Percentiles rank a stretch among this genome's conserved stretches.
Conservation (phyloP, 53 echinoderm and acorn worm species). For the Echinometra lucunter region DNA sequence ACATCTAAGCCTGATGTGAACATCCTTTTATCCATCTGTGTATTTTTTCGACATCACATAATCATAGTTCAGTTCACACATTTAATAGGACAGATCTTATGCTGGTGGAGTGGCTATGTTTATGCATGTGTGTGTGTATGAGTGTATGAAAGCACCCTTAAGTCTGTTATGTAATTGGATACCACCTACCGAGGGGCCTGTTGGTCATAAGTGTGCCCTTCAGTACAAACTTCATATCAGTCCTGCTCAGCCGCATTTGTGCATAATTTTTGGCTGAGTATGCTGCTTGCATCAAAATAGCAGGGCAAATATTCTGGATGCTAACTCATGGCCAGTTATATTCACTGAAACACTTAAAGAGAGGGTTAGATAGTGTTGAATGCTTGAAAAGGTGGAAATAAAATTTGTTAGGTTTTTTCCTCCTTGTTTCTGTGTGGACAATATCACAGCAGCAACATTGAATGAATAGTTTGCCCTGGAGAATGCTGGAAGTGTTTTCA, state of each 20-base stretch:
- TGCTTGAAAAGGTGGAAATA: no score
- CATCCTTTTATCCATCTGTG: background rate
- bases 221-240: background rate
- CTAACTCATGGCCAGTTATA: background rate
- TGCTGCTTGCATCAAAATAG: background rate
- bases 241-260: background rate
- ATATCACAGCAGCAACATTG: no score
- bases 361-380: no score
- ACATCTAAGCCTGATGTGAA: constrained; percentile 14
- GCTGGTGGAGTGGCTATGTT: background rate
- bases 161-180: constrained; percentile 22
- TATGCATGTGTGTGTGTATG: background rate
- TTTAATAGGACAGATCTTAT: background rate
- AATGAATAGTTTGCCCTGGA: no score
- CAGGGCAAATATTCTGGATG: background rate
- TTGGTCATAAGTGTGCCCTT: background rate
- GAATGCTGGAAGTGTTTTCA: no score
- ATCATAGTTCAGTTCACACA: background rate
- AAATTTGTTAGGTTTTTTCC: no score
- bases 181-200: background rate
- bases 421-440: no score
- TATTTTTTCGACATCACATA: background rate
- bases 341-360: no score
- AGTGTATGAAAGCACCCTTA: background rate
- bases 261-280: background rate